Base-by-base conservation (phyloP, 2,113 vertebrate species). In the Phainopepla nitens region DNA sequence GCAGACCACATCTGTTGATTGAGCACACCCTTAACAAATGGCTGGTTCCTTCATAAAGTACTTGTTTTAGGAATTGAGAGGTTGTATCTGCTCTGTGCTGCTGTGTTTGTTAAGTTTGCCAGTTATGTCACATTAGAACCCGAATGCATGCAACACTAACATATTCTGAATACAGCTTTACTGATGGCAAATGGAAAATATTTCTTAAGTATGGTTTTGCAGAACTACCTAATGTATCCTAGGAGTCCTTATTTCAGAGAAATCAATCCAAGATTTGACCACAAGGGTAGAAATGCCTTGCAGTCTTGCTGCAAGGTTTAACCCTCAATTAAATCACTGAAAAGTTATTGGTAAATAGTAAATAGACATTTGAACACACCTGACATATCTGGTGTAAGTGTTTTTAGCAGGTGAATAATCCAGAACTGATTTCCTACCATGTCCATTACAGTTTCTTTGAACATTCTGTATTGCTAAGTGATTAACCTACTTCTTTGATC, bases 401-500 rank as follows among this genome's bases (percentile, higher is more conserved):
- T 13, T 62, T 93, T 86, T 68, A 88, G 79, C 64, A 85, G 42
- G 22, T 88, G 35, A 75, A 58, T 90, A 86, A 88, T 44, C 20
- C 66, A 60, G 31, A 78, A 78, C 51, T 85, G 15, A 75, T 95
- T 94, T 51, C 47, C 28, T 13, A 45, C 64, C 27, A 21, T 65
- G 64, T 80, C 79, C 53, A 28, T 58, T 78, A 39, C 35, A 42
- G 36, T 71, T 78, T 50, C 65, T 95, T 92, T 84, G 84, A 87
- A 87, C 54, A 66, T 86, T 51, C 25, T 36, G 19, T 95, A 68
- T 84, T 66, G 61, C 66, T 88, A 51, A 87, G 51, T 78, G 71
- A 71, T 61, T 90, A 79, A 75, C 51, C 60, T 94, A 65, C 54
- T 94, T 75, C 76, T 96, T 89, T 92, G 68, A 87, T 90, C 76